Base-by-base conservation (phyloP, 2,888 invertebrate species). In the Drosophila subsilvestris region DNA sequence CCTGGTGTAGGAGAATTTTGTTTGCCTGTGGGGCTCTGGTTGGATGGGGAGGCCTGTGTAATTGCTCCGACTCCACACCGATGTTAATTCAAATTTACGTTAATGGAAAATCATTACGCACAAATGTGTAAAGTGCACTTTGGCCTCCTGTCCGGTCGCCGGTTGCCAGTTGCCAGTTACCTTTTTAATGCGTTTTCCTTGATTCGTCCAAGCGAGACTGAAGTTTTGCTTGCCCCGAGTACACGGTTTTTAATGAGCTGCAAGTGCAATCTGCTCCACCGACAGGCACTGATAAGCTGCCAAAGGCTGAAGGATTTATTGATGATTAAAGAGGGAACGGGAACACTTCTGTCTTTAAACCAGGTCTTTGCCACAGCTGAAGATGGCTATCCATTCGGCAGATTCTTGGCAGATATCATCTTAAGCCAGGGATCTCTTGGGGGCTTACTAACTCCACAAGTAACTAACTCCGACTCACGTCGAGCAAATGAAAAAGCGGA, bases 51-150 rank as follows among this genome's bases (percentile, higher is more conserved):
- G 32, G 49, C 42, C 20, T 25, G 17, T 79, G 82, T 78, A 88
- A 84, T 84, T 84, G 78, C 73, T 71, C 63, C 63, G 66, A 62
- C 70, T 68, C 58, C 72, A 49, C 56, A 50, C 2, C 55, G 53
- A 53, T 72, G 86, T 87, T 88, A 86, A 88, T 88, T 88, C 86
- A 86, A 86, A 86, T 86, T 86, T 88, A 86, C 86, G 89, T 88
- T 86, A 86, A 86, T 86, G 86, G 89, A 88, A 88, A 86, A 88
- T 86, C 89, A 86, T 86, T 88, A 80, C 79, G 85, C 89, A 82
- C 80, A 86, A 88, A 88, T 87, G 82, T 88, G 88, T 71, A 85
- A 84, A 85, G 86, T 84, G 85, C 85, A 86, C 86, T 85, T 85
- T 79, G 37, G 37, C 69, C 74, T 63, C 68, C 71, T 69, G 50